Conservation (phyloP, 2,113 vertebrate genomes). For the Charina bottae region DNA sequence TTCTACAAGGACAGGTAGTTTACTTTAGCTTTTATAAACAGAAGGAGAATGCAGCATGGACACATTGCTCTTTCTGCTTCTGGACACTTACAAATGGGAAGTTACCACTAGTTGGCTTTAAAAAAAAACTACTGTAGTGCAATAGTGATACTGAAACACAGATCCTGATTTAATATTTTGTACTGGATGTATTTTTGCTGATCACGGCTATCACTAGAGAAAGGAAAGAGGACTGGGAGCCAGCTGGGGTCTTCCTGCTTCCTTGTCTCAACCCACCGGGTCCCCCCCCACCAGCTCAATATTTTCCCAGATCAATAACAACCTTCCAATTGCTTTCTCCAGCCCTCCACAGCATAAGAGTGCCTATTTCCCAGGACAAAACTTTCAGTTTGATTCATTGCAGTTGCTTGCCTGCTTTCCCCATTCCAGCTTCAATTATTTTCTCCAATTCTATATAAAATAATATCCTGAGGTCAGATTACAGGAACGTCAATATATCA, state of each 20-base stretch:
- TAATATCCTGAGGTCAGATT: slow-evolving; percentile 24
- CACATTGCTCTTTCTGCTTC: background rate
- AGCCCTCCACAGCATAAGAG: background rate
- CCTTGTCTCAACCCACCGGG: background rate
- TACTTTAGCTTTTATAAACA: background rate
- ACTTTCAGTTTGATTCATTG: background rate
- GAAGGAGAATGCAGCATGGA: background rate
- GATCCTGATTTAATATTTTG: background rate
- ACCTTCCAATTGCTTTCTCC: background rate
- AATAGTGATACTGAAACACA: background rate
- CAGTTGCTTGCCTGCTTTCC: background rate
- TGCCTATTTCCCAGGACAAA: background rate
- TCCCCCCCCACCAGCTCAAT: too few relatives aligned
- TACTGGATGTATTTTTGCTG: background rate
- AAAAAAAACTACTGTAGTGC: background rate
- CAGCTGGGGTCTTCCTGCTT: background rate
- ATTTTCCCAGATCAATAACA: background rate
- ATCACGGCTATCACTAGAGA: background rate
- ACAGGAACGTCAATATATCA: background rate
- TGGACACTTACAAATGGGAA: background rate
- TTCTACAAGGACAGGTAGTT: background rate
- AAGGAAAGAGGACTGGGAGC: background rate
- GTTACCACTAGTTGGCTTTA: background rate
- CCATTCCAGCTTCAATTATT: background rate
- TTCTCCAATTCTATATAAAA: background rate